A percentile compares a stretch with the other conserved stretches of the same genome.
These are phyloP conservation scores for Prionchulus punctatus DNA, from an alignment of 2,888 invertebrate species.

Conservation along the genomic window DNA sequence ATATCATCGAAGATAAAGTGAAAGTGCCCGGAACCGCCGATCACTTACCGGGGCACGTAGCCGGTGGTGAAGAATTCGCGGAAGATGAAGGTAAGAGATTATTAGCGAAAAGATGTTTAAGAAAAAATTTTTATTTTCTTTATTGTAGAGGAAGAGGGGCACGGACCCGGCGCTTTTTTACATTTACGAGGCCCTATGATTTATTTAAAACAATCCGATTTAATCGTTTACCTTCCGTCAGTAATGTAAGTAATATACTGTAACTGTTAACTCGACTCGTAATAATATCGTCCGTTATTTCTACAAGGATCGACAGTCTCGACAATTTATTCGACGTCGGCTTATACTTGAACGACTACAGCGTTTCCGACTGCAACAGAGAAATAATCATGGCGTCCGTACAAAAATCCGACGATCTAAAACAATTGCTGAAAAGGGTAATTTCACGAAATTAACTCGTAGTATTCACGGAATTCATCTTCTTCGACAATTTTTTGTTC, in stretches of 20 bases:
- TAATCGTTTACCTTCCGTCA: constrained; percentile 20
- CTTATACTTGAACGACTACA: constrained; percentile 85
- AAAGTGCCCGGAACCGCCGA: too few species aligned
- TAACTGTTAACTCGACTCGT: too few species aligned
- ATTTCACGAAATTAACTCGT: too few species aligned
- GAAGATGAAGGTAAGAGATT: neutral
- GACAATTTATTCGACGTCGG: constrained; percentile 77
- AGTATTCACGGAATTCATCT: neutral
- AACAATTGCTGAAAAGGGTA: constrained; percentile 62
- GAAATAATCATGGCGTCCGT: constrained; percentile 69
- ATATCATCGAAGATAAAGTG: constrained; percentile 34
- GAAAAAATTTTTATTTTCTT: neutral
- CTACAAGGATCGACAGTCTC: constrained; percentile 67
- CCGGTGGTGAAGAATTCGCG: constrained; percentile 7
- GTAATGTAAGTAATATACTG: constrained; percentile 20
- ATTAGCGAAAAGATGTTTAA: neutral
- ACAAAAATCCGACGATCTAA: constrained; percentile 89
- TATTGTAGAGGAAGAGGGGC: neutral
- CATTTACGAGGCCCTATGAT: constrained; percentile 19
- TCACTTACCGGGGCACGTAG: constrained; percentile 24
- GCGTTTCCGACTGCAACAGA: constrained; percentile 96
- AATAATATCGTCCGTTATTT: too few species aligned
- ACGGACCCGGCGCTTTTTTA: constrained; percentile 15
- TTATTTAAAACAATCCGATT: constrained; percentile 17
- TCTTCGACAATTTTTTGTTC: too few species aligned